Evolutionary conservation across 2,113 vertebrate species (phyloP).

Genomic region (Chiloscyllium plagiosum): DNA sequence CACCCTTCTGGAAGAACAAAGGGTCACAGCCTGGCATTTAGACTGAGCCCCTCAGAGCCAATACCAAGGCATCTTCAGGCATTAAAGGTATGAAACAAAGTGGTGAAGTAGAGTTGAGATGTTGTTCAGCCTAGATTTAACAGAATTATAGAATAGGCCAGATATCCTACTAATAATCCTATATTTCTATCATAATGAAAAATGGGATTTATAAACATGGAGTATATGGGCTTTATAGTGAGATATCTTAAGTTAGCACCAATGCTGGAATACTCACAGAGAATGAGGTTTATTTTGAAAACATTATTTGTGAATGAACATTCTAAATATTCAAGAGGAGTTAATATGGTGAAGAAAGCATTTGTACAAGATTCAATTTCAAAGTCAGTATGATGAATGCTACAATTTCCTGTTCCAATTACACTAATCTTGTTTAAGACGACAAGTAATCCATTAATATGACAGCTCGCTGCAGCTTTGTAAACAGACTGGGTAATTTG

Average conservation of each 20-base stretch:
- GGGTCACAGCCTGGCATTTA: not conserved
- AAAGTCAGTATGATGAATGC: not conserved
- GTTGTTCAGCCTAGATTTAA: not conserved
- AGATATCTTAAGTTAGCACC: not conserved
- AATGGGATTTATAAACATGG: not conserved
- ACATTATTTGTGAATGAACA: not conserved
- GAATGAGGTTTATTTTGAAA: not conserved
- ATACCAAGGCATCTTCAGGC: not conserved
- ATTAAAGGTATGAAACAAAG: not conserved
- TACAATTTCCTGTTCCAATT: not conserved
- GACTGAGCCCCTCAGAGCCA: not conserved
- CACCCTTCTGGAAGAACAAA: not conserved
- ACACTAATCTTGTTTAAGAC: conserved; percentile 26
- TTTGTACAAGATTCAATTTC: not conserved
- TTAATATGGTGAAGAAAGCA: not conserved
- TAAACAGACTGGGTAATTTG: conserved; percentile 18
- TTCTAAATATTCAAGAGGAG: conserved; percentile 10
- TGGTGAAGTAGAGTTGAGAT: not conserved
- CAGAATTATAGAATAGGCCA: not conserved
- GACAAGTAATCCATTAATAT: conserved; percentile 30
- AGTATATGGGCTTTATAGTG: not conserved
- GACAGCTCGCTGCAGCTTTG: conserved; percentile 26
- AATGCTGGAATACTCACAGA: not conserved
- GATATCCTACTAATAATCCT: not conserved
- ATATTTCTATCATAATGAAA: not conserved